phyloP scores from a whole-genome alignment of 2,888 invertebrate species.

The Dorcus hopei region DNA sequence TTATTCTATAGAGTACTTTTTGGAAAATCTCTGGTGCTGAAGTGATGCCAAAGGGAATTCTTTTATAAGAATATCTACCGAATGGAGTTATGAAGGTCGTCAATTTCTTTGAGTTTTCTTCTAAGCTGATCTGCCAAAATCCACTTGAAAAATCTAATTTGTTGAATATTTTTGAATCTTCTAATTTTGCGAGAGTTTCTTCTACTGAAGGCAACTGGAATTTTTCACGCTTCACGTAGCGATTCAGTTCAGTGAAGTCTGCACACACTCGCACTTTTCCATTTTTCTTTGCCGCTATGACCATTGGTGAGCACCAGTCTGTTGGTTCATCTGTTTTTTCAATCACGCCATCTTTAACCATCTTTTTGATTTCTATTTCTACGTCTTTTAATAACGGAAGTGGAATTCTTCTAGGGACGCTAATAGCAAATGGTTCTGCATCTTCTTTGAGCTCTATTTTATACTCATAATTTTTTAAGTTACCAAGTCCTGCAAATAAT shows the following conservation, averaged over 20 bases:
- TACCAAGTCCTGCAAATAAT: too few species aligned
- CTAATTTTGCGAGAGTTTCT: conserved; percentile 25
- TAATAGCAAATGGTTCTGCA: conserved; percentile 30
- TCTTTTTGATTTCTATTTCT: conserved; percentile 32
- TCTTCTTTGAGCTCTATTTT: conserved; percentile 28
- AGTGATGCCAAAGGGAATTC: conserved; percentile 20
- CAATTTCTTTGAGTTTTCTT: conserved; percentile 13
- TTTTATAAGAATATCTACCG: conserved; percentile 14
- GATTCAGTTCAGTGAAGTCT: conserved; percentile 5
- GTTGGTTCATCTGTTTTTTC: background rate
- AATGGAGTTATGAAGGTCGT: too few species aligned
- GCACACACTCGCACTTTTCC: too few species aligned
- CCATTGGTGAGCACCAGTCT: too few species aligned
- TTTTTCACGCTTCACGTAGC: conserved; percentile 22
- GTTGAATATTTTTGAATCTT: conserved; percentile 22
- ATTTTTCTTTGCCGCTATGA: too few species aligned
- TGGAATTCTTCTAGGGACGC: conserved; percentile 34
- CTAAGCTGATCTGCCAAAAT: conserved; percentile 29
- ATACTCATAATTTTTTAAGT: conserved; percentile 20
- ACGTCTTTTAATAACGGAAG: conserved; percentile 35
- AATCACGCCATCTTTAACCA: conserved; percentile 21
- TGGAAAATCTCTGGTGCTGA: conserved; percentile 21
- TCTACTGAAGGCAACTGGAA: conserved; percentile 25
- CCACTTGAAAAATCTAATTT: conserved; percentile 28
- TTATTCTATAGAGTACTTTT: background rate